Conservation (phyloP, 2,113 vertebrate genomes). For the Myanophis thanlyinensis region DNA sequence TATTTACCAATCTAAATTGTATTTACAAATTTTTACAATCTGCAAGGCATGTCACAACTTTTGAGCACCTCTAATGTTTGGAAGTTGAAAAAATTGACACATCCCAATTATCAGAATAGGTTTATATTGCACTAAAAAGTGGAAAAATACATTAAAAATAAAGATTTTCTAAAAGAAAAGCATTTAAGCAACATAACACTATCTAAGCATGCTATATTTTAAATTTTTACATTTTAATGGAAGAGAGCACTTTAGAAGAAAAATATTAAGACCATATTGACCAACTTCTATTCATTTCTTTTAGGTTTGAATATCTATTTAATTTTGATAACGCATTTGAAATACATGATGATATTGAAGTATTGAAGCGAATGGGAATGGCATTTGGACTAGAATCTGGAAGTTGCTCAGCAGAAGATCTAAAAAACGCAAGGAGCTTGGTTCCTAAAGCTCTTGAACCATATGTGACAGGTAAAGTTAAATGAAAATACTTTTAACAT, state of each 20-base stretch:
- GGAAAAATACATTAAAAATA: background rate
- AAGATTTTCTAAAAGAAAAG: background rate
- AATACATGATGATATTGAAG: conserved; percentile 98
- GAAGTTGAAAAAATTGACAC: no score
- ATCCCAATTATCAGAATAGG: background rate
- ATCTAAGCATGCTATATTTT: no score
- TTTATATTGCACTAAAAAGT: background rate
- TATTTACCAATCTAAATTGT: no score
- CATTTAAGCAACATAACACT: background rate
- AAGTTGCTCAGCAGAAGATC: conserved; percentile 91
- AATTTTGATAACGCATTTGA: conserved; percentile 99
- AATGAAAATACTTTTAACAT: background rate
- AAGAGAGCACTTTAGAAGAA: background rate
- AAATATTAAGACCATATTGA: conserved; percentile 24
- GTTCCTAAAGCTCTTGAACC: conserved; percentile 97
- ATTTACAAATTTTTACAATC: no score
- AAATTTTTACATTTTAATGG: background rate
- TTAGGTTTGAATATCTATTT: conserved; percentile 97
- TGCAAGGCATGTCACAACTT: no score
- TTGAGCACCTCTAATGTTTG: no score
- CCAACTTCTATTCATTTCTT: background rate
- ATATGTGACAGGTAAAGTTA: conserved; percentile 90
- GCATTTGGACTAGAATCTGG: conserved; percentile 95
- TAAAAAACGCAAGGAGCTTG: conserved; percentile 89
- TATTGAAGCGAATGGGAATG: conserved; percentile 99